phyloP scores from a whole-genome alignment of 2,113 vertebrate species.

The Poicephalus meyeri region DNA sequence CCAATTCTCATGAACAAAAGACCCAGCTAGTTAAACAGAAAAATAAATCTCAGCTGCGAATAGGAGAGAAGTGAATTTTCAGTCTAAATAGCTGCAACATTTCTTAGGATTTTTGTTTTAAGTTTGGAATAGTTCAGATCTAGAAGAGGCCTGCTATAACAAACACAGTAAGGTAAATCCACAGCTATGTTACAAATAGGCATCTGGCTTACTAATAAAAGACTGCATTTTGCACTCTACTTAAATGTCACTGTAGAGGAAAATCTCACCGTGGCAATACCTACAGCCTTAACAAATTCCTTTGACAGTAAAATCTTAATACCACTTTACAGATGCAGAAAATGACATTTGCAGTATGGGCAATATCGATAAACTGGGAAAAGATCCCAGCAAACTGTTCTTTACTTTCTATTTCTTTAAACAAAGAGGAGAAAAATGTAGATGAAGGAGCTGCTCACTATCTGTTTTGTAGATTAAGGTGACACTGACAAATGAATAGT shows the following conservation, averaged over 20 bases:
- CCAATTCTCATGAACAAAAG: slow-evolving; percentile 36
- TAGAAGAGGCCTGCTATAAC: not conserved
- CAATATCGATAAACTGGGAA: not conserved
- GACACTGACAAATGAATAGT: slow-evolving; percentile 28
- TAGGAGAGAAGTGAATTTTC: not conserved
- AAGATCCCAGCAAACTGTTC: not conserved
- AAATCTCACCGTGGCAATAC: not conserved
- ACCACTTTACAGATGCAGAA: not conserved
- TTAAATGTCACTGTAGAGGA: not conserved
- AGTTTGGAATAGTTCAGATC: not conserved
- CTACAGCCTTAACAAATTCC: not conserved
- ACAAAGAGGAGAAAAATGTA: not conserved
- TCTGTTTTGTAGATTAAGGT: slow-evolving; percentile 25
- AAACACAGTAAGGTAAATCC: not conserved
- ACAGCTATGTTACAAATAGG: not conserved
- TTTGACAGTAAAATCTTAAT: not conserved
- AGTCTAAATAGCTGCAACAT: not conserved
- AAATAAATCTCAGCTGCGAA: slow-evolving; percentile 44
- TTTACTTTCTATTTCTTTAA: not conserved
- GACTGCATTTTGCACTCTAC: not conserved
- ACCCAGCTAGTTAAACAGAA: slow-evolving; percentile 29
- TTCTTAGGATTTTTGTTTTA: not conserved
- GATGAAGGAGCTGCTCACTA: not conserved
- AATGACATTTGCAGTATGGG: not conserved
- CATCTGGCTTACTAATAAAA: not conserved